Evolutionary conservation across 1,140 invertebrate genomes (phyloP).

Genomic region (Ceratosolen solmsi): DNA sequence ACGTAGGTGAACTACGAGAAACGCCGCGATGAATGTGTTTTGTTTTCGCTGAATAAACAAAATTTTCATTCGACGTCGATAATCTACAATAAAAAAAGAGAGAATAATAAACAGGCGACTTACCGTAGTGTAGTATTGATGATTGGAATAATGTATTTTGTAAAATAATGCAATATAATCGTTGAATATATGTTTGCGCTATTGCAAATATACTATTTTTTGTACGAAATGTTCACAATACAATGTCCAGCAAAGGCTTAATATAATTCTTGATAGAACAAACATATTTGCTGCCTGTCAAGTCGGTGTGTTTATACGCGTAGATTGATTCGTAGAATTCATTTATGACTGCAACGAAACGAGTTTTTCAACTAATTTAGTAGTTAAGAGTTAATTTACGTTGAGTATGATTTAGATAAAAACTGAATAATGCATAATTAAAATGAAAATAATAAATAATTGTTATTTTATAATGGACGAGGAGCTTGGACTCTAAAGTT

Average conservation of each 20-base stretch:
- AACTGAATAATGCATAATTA: neutral
- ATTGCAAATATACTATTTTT: neutral
- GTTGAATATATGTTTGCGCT: neutral
- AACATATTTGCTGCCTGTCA: constrained; percentile 24
- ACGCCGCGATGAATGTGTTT: constrained; percentile 47
- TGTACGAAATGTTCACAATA: neutral
- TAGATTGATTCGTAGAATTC: constrained; percentile 14
- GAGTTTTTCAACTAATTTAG: constrained; percentile 16
- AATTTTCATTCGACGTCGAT: constrained; percentile 27
- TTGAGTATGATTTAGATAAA: neutral
- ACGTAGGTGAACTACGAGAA: constrained; percentile 51
- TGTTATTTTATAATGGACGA: constrained; percentile 6
- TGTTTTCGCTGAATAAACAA: constrained; percentile 42
- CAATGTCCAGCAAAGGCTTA: constrained; percentile 2
- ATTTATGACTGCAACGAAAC: constrained; percentile 30
- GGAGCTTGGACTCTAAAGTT: neutral
- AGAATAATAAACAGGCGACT: constrained; percentile 16
- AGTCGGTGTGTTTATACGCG: constrained; percentile 23
- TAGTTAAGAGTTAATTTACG: constrained; percentile 1
- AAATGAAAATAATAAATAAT: constrained; percentile 5
- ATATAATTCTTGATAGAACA: constrained; percentile 6
- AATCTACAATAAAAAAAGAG: constrained; percentile 25
- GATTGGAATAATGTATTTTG: constrained; percentile 6
- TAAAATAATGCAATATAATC: constrained; percentile 2
- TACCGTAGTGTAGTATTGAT: constrained; percentile 21